Conservation (phyloP, 2,797 vertebrate species). For the Crocidura indochinensis region DNA sequence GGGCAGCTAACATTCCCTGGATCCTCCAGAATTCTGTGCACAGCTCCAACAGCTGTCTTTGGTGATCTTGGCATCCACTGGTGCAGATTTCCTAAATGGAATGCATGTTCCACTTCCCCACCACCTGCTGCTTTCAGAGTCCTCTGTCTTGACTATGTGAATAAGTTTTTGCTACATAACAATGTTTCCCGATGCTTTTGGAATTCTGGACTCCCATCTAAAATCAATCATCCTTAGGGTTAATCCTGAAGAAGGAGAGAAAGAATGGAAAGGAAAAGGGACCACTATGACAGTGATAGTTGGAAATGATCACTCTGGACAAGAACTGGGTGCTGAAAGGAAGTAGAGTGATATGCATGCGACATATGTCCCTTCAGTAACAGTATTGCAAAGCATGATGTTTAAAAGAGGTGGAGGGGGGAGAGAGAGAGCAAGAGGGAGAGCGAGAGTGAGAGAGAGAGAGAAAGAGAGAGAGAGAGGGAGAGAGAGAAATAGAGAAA, state of each 20-base stretch:
- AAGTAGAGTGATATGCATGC: too few species aligned
- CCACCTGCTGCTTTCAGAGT: not conserved
- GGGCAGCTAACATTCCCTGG: not conserved
- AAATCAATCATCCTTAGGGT: not conserved
- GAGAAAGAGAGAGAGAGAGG: too few species aligned
- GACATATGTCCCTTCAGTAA: too few species aligned
- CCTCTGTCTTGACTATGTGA: not conserved
- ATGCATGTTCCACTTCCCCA: fast-evolving
- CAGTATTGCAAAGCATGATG: too few species aligned
- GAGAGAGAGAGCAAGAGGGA: too few species aligned
- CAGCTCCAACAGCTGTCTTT: not conserved
- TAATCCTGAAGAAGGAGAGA: not conserved
- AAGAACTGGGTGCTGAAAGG: too few species aligned
- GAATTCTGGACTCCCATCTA: not conserved
- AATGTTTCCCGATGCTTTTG: not conserved
- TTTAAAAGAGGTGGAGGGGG: too few species aligned
- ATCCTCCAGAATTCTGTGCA: not conserved
- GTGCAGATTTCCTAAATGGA: not conserved
- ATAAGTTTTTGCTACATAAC: not conserved
- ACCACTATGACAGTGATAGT: too few species aligned
- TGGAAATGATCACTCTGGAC: too few species aligned
- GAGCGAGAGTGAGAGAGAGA: too few species aligned
- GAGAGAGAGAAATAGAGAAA: too few species aligned
- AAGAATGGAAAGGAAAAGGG: not conserved
- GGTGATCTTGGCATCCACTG: fast-evolving